These are phyloP conservation scores for Hyposoter didymator DNA, from an alignment of 2,888 invertebrate genomes.

Conservation along the genomic window DNA sequence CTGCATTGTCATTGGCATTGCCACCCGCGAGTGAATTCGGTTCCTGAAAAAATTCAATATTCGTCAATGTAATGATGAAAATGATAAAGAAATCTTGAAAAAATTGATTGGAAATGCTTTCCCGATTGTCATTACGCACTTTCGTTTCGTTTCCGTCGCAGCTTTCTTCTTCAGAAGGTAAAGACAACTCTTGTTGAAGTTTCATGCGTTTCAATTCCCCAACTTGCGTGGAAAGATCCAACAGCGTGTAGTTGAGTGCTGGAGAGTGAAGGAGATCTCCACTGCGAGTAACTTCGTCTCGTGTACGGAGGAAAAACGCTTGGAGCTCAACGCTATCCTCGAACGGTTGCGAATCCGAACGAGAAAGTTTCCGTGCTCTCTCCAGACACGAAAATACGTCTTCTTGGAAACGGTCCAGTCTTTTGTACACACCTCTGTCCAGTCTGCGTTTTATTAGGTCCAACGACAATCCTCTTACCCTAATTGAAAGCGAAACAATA, in stretches of 20 bases:
- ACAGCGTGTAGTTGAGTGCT: slow-evolving; percentile 92
- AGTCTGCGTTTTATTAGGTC: slow-evolving; percentile 97
- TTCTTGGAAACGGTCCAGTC: slow-evolving; percentile 98
- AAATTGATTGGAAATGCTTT: not conserved
- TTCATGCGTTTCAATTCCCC: slow-evolving; percentile 92
- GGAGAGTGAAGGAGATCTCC: slow-evolving; percentile 93
- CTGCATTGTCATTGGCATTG: slow-evolving; percentile 84
- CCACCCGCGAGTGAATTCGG: slow-evolving; percentile 78
- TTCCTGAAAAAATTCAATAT: slow-evolving; percentile 68
- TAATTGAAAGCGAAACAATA: slow-evolving; percentile 77
- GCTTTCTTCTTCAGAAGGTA: slow-evolving; percentile 90
- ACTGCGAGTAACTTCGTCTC: slow-evolving; percentile 90
- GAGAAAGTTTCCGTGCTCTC: slow-evolving; percentile 93
- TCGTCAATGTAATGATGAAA: not conserved
- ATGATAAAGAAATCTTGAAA: slow-evolving; percentile 52
- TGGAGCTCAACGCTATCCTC: slow-evolving; percentile 98
- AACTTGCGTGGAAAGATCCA: slow-evolving; percentile 90
- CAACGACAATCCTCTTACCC: slow-evolving; percentile 93
- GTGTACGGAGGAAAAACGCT: slow-evolving; percentile 93
- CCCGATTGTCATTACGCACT: slow-evolving; percentile 69
- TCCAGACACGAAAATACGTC: slow-evolving; percentile 98
- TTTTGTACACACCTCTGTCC: slow-evolving; percentile 95
- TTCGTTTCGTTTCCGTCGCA: slow-evolving; percentile 82
- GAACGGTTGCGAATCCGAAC: slow-evolving; percentile 97
- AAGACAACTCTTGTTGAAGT: slow-evolving; percentile 87